Conservation (phyloP, 2,797 vertebrate genomes). For the Pyrocephalus nanus region DNA sequence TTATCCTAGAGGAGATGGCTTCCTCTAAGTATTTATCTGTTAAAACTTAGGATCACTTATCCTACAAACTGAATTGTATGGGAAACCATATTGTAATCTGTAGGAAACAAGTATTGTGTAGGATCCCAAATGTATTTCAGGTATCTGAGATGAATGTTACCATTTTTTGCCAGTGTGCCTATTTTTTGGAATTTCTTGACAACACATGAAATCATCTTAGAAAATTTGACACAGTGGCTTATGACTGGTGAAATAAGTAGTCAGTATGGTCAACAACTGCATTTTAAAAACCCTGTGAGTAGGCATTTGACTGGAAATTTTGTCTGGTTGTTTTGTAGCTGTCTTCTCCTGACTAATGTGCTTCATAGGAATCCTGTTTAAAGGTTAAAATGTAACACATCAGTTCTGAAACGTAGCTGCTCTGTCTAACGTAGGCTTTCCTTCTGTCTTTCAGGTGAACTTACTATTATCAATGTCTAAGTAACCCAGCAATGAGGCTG, state of each 20-base stretch:
- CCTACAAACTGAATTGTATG: background rate
- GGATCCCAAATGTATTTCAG: background rate
- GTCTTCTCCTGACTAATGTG: background rate
- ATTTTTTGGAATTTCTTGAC: background rate
- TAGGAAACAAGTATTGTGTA: background rate
- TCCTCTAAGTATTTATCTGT: background rate
- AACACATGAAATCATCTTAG: background rate
- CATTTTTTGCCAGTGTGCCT: background rate
- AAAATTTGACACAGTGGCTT: background rate
- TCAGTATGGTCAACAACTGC: background rate
- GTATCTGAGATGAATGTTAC: background rate
- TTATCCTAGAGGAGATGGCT: background rate
- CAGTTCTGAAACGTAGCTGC: background rate
- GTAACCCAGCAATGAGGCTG: slow-evolving; percentile 63
- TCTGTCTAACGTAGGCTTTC: background rate
- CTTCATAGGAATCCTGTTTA: background rate
- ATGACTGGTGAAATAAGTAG: background rate
- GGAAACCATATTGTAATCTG: background rate
- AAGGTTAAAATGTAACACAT: background rate
- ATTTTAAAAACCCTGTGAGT: background rate
- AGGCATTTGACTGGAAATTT: background rate
- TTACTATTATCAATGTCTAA: slow-evolving; percentile 90
- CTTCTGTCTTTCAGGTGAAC: slow-evolving; percentile 85
- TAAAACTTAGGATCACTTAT: background rate
- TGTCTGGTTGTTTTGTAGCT: background rate